Evolutionary conservation across 2,888 invertebrate genomes (phyloP).

Genomic region (Euphydryas editha): DNA sequence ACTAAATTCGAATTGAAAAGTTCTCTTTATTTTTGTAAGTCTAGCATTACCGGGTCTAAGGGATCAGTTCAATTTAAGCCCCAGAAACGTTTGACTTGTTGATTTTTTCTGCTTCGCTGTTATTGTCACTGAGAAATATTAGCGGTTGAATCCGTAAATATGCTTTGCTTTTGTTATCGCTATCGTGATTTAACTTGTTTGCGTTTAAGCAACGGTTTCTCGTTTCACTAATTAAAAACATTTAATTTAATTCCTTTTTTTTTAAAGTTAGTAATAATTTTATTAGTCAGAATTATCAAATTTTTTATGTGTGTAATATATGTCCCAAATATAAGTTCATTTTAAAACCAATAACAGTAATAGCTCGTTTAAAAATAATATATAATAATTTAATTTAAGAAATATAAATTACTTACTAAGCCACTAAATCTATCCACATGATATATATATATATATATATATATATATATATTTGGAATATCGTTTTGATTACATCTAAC

Average conservation of each 20-base stretch:
- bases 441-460: too few relatives aligned
- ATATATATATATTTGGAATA: too few relatives aligned
- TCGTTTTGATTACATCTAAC: too few relatives aligned
- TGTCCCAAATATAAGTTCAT: too few relatives aligned
- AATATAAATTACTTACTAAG: too few relatives aligned
- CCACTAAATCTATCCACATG: too few relatives aligned
- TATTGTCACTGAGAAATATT: conserved; percentile 29
- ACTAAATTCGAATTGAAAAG: conserved; percentile 70
- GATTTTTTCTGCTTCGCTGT: conserved; percentile 29
- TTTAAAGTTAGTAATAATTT: too few relatives aligned
- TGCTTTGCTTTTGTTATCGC: conserved; percentile 21
- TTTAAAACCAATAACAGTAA: too few relatives aligned
- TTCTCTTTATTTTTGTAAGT: conserved; percentile 67
- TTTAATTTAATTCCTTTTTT: neutral
- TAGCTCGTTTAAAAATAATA: too few relatives aligned
- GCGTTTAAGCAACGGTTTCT: conserved; percentile 6
- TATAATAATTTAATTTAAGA: too few relatives aligned
- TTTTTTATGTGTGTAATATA: too few relatives aligned
- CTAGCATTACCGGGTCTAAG: conserved; percentile 49
- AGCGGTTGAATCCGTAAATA: conserved; percentile 21
- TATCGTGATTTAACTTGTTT: conserved; percentile 22
- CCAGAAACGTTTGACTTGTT: conserved; percentile 35
- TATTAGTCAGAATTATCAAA: too few relatives aligned
- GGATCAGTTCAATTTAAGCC: conserved; percentile 42
- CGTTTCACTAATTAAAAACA: conserved; percentile 8